Percentiles rank a stretch among this genome's conserved stretches.
Evolutionary conservation across 2,888 invertebrate genomes (phyloP).

Genomic region (Mesorhabditis belari): DNA sequence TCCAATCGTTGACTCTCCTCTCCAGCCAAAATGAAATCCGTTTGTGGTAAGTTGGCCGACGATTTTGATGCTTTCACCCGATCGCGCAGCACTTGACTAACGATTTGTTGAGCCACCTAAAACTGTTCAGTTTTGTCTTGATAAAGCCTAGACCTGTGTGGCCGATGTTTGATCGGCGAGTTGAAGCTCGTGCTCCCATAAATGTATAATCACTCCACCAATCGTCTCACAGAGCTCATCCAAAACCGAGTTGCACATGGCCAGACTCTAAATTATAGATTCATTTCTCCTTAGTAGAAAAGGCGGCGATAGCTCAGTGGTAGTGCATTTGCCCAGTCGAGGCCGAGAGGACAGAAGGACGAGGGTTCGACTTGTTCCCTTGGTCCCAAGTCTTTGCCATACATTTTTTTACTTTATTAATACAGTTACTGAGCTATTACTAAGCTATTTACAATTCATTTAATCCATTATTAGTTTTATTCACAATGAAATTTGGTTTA

Average conservation of each 20-base stretch:
- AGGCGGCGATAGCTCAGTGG: background rate
- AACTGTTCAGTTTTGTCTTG: background rate
- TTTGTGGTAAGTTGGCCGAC: constrained; percentile 6
- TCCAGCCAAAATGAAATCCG: constrained; percentile 70
- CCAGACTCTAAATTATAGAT: constrained; percentile 59
- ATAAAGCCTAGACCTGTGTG: constrained; percentile 8
- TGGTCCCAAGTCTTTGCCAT: too few relatives aligned
- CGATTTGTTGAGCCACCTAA: constrained; percentile 14
- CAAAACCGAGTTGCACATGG: constrained; percentile 90
- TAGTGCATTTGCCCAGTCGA: too few relatives aligned
- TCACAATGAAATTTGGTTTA: too few relatives aligned
- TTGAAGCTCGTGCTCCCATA: constrained; percentile 94
- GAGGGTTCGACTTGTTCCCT: too few relatives aligned
- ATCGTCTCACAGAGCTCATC: constrained; percentile 99
- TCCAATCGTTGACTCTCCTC: constrained; percentile 91
- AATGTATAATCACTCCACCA: constrained; percentile 93
- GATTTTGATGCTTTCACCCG: constrained; percentile 13
- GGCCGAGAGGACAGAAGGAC: too few relatives aligned
- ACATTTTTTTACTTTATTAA: too few relatives aligned
- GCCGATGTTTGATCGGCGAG: constrained; percentile 73
- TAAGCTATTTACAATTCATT: too few relatives aligned
- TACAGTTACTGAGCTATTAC: too few relatives aligned
- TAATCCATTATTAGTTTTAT: too few relatives aligned
- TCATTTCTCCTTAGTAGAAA: background rate
- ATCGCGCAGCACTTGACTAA: constrained; percentile 18